Evolutionary conservation across 2,888 invertebrate species (phyloP), one percentile per base, ranked within the genome.

Genomic region (Agrilus cyanescens): DNA sequence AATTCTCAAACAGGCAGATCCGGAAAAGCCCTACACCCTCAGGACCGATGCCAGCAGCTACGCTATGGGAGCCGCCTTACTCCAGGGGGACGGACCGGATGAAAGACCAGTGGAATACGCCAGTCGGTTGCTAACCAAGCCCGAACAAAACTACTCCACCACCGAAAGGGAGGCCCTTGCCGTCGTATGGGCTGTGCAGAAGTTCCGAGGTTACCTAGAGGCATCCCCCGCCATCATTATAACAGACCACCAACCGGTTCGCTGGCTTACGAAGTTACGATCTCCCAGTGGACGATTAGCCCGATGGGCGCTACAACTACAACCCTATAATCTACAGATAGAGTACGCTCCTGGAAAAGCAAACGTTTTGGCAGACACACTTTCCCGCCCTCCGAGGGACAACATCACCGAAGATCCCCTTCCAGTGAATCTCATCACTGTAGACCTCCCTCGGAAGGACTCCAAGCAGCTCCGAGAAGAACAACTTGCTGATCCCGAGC

Each of bases 141-240:
- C 56, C 2, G 56, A 57, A 44, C 35, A 42, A 15, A 57, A 56
- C 34, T 57, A 56, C 37, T 43, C 39, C 2, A 54, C 53, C 1
- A 54, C 52, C 1, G 53, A 56, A 38, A 35, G 51, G 20, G 54
- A 55, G 38, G 51, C 52, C 13, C 41, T 56, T 3, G 53, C 57
- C 4, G 32, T 54, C 2, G 46, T 56, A 6, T 66, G 53, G 53
- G 61, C 61, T 4, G 47, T 65, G 1, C 37, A 56, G 7, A 65
- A 65, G 43, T 68, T 65, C 43, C 45, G 63, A 14, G 59, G 58
- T 0, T 71, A 65, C 44, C 47, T 70, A 0, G 63, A 65, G 38
- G 60, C 61, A 1, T 34, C 54, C 6, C 38, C 50, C 14, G 16
- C 16, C 47, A 18, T 41, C 41, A 33, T n/a, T n/a, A n/a, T n/a